Evolutionary conservation across 2,888 invertebrate genomes (phyloP), one percentile per base, ranked within the genome.

Genomic region (Capitulum mitella): DNA sequence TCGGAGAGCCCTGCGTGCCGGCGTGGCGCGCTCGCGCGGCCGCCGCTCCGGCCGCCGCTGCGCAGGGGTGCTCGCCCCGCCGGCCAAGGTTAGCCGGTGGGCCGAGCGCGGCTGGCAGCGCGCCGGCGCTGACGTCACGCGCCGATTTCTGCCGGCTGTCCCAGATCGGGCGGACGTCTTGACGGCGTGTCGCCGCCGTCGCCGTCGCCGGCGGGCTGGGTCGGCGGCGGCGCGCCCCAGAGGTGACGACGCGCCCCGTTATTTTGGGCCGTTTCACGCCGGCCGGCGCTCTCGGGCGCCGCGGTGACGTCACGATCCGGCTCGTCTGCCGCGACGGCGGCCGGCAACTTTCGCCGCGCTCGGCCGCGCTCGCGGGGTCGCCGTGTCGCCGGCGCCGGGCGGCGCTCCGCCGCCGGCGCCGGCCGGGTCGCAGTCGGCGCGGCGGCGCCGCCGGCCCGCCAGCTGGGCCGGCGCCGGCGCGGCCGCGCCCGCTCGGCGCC

Each of bases 101-200:
- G n/a, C n/a, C n/a, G n/a, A n/a, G n/a, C 64, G 64, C 64, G 12
- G 58, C 58, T 61, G 58, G 58, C 58, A 51, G 58, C 29, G 14
- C 64, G 64, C 32, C 64, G 34, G 14, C 64, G 64, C 16, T 32
- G 64, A 64, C 64, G 64, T 64, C 34, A 34, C 19, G 34, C 5
- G 64, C 14, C 58, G 58, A 51, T 51, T 22, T 51, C 12, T 43
- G 43, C 43, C 6, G 43, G 43, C 43, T 43, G 43, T 43, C 43
- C 43, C 43, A 43, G 43, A 43, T 43, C 43, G 6, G 43, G 5
- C 43, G 43, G n/a, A 5, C 43, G 43, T 12, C 43, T 12, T 5
- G 43, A 8, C n/a, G 6, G 12, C 43, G 43, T 43, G 43, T 43
- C 43, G 43, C 43, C 43, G 43, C 43, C 6, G 43, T 43, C 43